Percentiles rank a stretch among this genome's conserved stretches.
Evolutionary conservation across 1,140 invertebrate genomes (phyloP).

Genomic region (Diploscapter pachys): DNA sequence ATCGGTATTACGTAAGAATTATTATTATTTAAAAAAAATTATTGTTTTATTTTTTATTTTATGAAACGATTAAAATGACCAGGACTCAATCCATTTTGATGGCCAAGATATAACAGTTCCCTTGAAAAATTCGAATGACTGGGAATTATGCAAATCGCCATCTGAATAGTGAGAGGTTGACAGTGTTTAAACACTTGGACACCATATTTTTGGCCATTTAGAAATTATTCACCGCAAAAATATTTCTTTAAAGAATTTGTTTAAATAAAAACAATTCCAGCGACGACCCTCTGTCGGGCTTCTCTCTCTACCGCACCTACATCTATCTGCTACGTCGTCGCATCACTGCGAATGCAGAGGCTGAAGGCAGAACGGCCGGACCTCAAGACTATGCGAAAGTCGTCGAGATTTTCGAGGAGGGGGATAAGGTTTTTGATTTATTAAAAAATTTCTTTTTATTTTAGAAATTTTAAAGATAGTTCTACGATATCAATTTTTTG

Average conservation of each 20-base stretch:
- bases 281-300: constrained; percentile 17
- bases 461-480: no score
- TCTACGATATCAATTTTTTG: not conserved
- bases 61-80: not conserved
- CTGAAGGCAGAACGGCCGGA: not conserved
- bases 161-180: no score
- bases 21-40: constrained; percentile 1
- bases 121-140: not conserved
- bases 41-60: constrained; percentile 4
- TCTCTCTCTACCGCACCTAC: constrained; percentile 29
- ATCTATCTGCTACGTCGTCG: constrained; percentile 29
- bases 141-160: not conserved
- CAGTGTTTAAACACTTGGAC: no score
- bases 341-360: not conserved
- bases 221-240: not conserved
- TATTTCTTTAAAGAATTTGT: not conserved
- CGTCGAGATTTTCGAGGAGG: constrained; percentile 34
- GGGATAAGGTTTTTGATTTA: not conserved
- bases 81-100: not conserved
- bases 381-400: constrained; percentile 18
- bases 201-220: not conserved
- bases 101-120: not conserved
- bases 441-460: not conserved
- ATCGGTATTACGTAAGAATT: not conserved
- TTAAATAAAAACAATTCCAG: not conserved